These are phyloP conservation scores for Bucorvus abyssinicus DNA, from an alignment of 2,797 vertebrate species.

Conservation along the genomic window DNA sequence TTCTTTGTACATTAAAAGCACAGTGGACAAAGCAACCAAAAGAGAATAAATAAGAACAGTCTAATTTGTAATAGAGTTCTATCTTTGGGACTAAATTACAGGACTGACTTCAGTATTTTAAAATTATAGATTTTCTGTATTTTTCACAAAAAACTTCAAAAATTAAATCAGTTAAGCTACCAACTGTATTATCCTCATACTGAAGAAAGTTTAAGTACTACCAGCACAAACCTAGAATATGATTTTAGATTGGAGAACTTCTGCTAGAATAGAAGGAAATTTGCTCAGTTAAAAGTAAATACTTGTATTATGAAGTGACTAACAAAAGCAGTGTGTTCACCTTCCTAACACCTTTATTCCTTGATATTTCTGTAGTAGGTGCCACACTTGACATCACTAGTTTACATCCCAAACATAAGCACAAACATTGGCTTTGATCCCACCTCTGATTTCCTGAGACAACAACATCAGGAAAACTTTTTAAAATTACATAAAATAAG, in stretches of 20 bases:
- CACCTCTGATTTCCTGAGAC: conserved; percentile 61
- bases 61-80: neutral
- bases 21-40: neutral
- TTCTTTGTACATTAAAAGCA: neutral
- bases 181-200: neutral
- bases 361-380: neutral
- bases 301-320: neutral
- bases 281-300: neutral
- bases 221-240: neutral
- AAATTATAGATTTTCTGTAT: neutral
- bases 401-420: neutral
- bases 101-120: neutral
- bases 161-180: neutral
- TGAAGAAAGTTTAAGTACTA: neutral
- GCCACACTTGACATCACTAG: neutral
- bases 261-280: neutral
- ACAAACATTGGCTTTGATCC: conserved; percentile 1
- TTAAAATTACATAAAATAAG: conserved; percentile 77
- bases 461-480: conserved; percentile 73
- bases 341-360: neutral
- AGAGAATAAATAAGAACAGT: neutral
- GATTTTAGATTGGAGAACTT: neutral
- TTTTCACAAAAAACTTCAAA: neutral
- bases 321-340: neutral
- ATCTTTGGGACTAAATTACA: neutral